Evolutionary conservation across 2,888 invertebrate species (phyloP), one percentile per base, ranked within the genome.

Genomic region (Trissoscelio sp.): DNA sequence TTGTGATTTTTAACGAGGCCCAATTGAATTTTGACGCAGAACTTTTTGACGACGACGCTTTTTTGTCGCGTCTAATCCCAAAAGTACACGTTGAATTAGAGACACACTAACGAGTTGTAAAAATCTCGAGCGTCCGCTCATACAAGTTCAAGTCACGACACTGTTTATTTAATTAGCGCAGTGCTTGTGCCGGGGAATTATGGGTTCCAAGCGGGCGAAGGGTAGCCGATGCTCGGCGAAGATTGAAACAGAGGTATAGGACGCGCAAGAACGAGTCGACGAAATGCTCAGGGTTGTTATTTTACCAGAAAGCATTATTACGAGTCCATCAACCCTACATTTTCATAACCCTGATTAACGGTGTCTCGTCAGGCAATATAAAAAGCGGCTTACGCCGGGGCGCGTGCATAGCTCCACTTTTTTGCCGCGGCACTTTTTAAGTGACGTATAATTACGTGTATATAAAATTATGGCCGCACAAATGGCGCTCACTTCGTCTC

Each of bases 281-380:
- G 31, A 77, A 82, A 83, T 85, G 83, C 85, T 87, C 77, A 70
- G 79, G 87, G 83, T 84, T 88, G 85, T 87, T 88, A 86, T 88
- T 87, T 86, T 83, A 85, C 84, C 83, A 81, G 72, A 84, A 87
- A 87, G 82, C 86, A 85, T 84, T 83, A 87, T 85, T 85, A 82
- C 75, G 69, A 86, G 85, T 85, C 85, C 85, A 79, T 83, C 83
- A 83, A 83, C 80, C 81, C 77, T 69, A 62, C 31, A 69, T 84
- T 82, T 70, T 80, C 78, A 84, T 73, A 72, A 79, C 72, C 74
- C 44, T 81, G 77, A 75, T 77, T 75, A 77, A 77, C 67, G 37
- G 34, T 55, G 72, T 42, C 72, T 72, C 53, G 60, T 57, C 57
- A 60, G 67, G 44, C 66, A 53, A 73, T 51, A 53, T 34, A 73